These are phyloP conservation scores for Helicoverpa assulta DNA, from an alignment of 2,888 invertebrate species.

Conservation along the genomic window DNA sequence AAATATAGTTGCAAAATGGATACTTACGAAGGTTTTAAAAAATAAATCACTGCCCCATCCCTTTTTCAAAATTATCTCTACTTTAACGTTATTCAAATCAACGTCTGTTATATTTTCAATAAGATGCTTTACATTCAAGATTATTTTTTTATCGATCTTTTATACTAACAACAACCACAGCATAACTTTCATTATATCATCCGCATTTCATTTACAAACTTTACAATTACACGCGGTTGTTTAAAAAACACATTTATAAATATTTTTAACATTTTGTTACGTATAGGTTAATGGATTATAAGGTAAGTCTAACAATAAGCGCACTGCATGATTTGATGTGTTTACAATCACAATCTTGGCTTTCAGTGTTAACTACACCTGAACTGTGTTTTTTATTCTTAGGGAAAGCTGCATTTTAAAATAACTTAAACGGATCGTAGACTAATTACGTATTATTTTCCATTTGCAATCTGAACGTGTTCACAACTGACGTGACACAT, in stretches of 20 bases:
- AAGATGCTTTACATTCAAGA: conserved; percentile 2
- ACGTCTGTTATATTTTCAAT: background rate
- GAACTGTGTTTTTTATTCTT: conserved; percentile 40
- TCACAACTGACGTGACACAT: background rate
- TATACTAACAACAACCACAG: conserved; percentile 14
- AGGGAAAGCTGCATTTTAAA: conserved; percentile 22
- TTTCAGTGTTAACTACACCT: conserved; percentile 56
- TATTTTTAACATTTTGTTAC: conserved; percentile 50
- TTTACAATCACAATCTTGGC: conserved; percentile 51
- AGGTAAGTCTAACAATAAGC: conserved; percentile 62
- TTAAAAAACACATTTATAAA: conserved; percentile 31
- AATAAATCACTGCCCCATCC: conserved; percentile 12
- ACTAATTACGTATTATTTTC: no score
- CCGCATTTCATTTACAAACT: conserved; percentile 38
- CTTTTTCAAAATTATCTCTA: conserved; percentile 19
- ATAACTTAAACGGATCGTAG: conserved; percentile 14
- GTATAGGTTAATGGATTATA: conserved; percentile 49
- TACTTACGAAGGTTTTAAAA: conserved; percentile 34
- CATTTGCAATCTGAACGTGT: background rate
- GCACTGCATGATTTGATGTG: conserved; percentile 71
- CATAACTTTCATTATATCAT: conserved; percentile 20
- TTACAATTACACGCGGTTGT: conserved; percentile 49
- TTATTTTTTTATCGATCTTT: background rate
- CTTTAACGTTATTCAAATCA: conserved; percentile 5
- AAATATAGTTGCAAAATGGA: conserved; percentile 36